Evolutionary conservation across 2,797 vertebrate species (phyloP).

Genomic region (Psittacula echo): DNA sequence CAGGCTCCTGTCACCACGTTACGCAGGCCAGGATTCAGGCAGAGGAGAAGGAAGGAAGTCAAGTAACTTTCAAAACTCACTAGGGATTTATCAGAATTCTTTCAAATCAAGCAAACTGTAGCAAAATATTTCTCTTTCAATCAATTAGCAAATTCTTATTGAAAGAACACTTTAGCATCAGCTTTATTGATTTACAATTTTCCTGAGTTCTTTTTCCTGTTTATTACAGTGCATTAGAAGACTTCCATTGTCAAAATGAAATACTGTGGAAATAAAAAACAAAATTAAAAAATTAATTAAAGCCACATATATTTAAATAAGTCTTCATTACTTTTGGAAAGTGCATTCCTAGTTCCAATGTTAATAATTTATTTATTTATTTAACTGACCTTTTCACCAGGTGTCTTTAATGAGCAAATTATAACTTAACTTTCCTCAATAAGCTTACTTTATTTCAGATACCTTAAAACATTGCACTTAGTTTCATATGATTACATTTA

Average conservation of each 20-base stretch:
- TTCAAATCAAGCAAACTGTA: neutral
- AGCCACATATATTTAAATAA: neutral
- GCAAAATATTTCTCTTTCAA: neutral
- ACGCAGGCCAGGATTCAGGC: neutral
- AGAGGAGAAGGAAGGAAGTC: neutral
- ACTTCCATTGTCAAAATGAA: neutral
- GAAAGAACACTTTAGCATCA: neutral
- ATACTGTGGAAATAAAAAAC: neutral
- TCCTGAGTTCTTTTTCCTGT: neutral
- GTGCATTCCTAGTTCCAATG: neutral
- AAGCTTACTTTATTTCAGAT: neutral
- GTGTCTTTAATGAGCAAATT: neutral
- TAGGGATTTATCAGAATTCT: neutral
- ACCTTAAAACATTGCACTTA: neutral
- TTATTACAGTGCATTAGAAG: neutral
- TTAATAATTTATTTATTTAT: neutral
- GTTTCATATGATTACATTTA: neutral
- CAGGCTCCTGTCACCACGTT: neutral
- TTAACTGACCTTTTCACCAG: neutral
- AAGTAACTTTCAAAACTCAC: neutral
- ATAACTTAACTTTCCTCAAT: neutral
- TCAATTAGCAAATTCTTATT: neutral
- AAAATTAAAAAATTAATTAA: accelerated
- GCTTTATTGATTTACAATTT: neutral
- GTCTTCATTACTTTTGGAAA: neutral